phyloP scores from a whole-genome alignment of 1,140 invertebrate genomes.

The Brevipalpus yothersi region DNA sequence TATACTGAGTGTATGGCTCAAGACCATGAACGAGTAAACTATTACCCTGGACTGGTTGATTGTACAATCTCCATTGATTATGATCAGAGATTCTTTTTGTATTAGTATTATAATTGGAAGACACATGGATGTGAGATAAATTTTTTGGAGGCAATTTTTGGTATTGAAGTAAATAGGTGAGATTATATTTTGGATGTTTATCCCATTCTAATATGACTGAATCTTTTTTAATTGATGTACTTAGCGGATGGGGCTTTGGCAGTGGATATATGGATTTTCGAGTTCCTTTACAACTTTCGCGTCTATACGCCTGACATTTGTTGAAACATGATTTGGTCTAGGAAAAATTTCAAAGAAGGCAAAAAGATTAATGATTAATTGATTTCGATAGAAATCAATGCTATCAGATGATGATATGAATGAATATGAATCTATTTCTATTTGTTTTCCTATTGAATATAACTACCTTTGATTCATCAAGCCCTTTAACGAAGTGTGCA shows the following conservation, averaged over 20 bases:
- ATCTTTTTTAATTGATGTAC: background rate
- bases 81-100: background rate
- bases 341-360: background rate
- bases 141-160: background rate
- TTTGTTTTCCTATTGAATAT: background rate
- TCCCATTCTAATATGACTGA: background rate
- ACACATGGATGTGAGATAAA: no score
- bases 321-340: background rate
- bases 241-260: background rate
- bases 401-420: background rate
- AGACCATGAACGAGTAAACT: conserved; percentile 26
- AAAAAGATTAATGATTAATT: no score
- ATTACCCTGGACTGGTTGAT: background rate
- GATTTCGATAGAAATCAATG: no score
- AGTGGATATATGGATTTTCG: background rate
- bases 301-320: background rate
- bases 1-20: conserved; percentile 62
- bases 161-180: background rate
- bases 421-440: background rate
- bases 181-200: background rate
- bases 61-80: background rate
- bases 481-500: no score
- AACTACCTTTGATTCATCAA: no score
- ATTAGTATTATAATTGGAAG: no score
- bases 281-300: background rate